phyloP scores from a whole-genome alignment of 2,797 vertebrate genomes.

The Aselliscus stoliczkanus region DNA sequence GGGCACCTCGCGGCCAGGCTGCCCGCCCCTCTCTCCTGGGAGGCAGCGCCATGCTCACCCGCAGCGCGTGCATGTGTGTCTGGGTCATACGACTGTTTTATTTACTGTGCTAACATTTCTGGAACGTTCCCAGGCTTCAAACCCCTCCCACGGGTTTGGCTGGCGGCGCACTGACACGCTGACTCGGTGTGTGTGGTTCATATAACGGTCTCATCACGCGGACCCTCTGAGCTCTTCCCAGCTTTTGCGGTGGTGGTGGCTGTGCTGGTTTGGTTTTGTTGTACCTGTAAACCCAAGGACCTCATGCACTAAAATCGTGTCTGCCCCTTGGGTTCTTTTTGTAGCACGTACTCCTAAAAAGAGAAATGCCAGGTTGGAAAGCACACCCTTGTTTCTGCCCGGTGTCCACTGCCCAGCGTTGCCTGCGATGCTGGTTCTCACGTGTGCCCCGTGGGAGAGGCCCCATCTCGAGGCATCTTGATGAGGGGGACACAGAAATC shows the following conservation, averaged over 20 bases:
- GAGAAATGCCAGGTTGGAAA: rapidly evolving
- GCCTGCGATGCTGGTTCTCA: too few species aligned
- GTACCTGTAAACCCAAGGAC: rapidly evolving
- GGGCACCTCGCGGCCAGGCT: background rate
- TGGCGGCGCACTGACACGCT: rapidly evolving
- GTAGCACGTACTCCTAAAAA: background rate
- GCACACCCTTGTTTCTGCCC: rapidly evolving
- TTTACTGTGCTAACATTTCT: too few species aligned
- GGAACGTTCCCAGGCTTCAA: too few species aligned
- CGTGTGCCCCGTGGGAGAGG: too few species aligned
- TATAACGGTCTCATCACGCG: rapidly evolving
- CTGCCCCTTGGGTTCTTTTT: background rate
- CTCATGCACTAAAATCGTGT: rapidly evolving
- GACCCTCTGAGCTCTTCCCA: rapidly evolving
- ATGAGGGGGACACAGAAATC: background rate
- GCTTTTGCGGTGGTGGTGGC: rapidly evolving
- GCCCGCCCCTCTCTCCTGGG: too few species aligned
- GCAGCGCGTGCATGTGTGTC: too few species aligned
- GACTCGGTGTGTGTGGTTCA: rapidly evolving
- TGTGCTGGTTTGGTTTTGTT: too few species aligned
- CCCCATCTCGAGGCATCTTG: too few species aligned
- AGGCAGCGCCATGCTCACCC: background rate
- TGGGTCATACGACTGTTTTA: too few species aligned
- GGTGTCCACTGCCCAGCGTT: too few species aligned
- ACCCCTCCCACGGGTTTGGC: rapidly evolving